Conservation (phyloP, 1,140 invertebrate genomes). For the Lordiphosa collinella region DNA sequence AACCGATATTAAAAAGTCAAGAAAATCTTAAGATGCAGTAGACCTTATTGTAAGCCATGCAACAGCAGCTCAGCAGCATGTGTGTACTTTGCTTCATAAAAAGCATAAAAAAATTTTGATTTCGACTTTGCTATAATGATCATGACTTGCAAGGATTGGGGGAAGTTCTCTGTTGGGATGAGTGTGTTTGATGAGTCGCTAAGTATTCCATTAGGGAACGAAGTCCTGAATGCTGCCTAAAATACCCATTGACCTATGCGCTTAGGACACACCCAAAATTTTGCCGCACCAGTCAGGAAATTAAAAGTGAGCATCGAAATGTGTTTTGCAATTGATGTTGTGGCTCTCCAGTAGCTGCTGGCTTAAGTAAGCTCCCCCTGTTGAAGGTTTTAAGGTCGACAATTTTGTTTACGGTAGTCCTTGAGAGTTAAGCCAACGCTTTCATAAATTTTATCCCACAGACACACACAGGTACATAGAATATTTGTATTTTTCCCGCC, state of each 20-base stretch:
- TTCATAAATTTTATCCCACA: conserved; percentile 59
- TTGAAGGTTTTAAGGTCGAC: conserved; percentile 35
- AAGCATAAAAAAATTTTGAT: no score
- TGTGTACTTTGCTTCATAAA: no score
- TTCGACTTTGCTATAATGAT: no score
- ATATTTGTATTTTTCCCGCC: not conserved
- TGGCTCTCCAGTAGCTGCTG: conserved; percentile 33
- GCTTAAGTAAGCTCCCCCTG: conserved; percentile 38
- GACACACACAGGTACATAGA: not conserved
- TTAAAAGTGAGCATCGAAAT: conserved; percentile 35
- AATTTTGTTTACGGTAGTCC: conserved; percentile 38
- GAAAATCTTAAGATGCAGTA: no score
- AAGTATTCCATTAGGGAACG: no score
- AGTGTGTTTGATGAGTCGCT: no score
- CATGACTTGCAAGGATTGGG: no score
- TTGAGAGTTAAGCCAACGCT: conserved; percentile 43
- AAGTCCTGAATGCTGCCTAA: not conserved
- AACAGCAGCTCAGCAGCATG: no score
- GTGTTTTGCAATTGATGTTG: conserved; percentile 18
- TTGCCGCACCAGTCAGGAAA: conserved; percentile 26
- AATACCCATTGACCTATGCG: not conserved
- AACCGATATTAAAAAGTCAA: no score
- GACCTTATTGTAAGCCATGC: no score
- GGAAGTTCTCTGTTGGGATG: no score
- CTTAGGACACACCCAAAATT: not conserved